Percentiles rank a stretch among this genome's conserved stretches.
These are phyloP conservation scores for Stratiomys singularior DNA, from an alignment of 2,888 invertebrate genomes.

Conservation along the genomic window DNA sequence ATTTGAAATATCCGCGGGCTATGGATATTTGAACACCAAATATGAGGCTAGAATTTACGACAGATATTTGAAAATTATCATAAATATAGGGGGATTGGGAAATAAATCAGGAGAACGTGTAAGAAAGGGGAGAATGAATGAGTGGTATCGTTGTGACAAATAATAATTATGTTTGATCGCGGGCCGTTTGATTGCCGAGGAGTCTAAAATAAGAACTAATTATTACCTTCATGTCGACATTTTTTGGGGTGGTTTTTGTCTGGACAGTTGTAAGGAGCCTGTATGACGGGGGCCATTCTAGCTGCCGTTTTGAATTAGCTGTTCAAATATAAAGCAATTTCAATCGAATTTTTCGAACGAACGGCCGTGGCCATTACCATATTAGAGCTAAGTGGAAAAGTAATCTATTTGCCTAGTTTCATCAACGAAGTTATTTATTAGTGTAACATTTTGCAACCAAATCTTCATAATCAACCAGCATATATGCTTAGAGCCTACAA, in stretches of 20 bases:
- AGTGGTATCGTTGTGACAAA: not conserved
- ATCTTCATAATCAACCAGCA: conserved; percentile 11
- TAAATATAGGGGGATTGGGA: conserved; percentile 33
- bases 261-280: not conserved
- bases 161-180: not conserved
- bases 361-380: no score
- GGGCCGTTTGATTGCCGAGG: no score
- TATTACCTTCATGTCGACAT: no score
- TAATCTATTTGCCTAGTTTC: no score
- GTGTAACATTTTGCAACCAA: not conserved
- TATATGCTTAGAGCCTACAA: not conserved
- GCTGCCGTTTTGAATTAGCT: no score
- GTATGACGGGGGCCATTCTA: no score
- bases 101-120: conserved; percentile 32
- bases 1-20: not conserved
- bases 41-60: conserved; percentile 41
- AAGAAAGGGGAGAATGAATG: not conserved
- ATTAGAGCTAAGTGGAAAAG: no score
- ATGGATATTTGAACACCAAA: conserved; percentile 32
- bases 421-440: not conserved
- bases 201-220: no score
- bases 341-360: no score
- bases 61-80: conserved; percentile 35
- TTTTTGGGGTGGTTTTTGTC: not conserved
- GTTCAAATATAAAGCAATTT: no score